phyloP scores from a whole-genome alignment of 2,888 invertebrate species.

The Slavum lentiscoides region DNA sequence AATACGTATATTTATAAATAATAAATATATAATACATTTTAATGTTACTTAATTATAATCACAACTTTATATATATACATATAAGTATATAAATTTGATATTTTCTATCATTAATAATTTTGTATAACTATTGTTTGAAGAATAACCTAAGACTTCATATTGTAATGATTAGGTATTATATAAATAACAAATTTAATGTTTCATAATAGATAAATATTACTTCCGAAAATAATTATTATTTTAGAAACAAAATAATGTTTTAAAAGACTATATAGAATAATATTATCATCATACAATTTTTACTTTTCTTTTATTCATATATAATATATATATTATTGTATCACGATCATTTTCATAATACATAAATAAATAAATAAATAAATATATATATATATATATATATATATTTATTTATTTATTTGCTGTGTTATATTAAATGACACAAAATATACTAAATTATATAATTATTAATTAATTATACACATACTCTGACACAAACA shows the following conservation, averaged over 20 bases:
- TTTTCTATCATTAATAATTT: slow-evolving; percentile 1
- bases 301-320: neutral
- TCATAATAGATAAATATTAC: neutral
- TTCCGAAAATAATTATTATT: neutral
- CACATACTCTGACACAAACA: neutral
- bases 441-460: slow-evolving; percentile 35
- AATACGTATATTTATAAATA: neutral
- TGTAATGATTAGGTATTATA: neutral
- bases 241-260: neutral
- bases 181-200: neutral
- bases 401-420: neutral
- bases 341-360: too few relatives aligned
- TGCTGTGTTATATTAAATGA: slow-evolving; percentile 12
- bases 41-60: neutral
- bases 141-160: neutral
- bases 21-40: neutral
- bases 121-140: neutral
- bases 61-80: neutral
- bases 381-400: neutral
- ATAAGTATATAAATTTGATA: neutral
- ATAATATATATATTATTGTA: neutral
- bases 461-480: slow-evolving; percentile 25
- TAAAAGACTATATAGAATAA: neutral
- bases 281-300: neutral
- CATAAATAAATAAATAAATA: too few relatives aligned